Evolutionary conservation across 2,888 invertebrate species (phyloP), one percentile per base, ranked within the genome.

Genomic region (Coenonympha glycerion): DNA sequence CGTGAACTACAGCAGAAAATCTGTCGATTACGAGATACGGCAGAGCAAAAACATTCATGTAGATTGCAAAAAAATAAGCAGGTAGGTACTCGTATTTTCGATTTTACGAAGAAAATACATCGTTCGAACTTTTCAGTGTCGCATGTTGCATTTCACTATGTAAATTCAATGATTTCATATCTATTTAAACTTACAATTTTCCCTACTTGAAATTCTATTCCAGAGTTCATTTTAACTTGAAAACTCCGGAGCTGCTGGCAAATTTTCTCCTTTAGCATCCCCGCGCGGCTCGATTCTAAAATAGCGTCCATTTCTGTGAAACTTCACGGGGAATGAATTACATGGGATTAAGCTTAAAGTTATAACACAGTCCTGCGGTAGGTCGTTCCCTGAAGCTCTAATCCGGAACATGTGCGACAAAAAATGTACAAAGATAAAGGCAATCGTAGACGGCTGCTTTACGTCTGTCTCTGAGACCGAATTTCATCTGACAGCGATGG

Each of bases 311-410:
- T 55, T 60, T 58, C 62, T 40, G 47, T 56, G 57, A 56, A 76
- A 73, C 68, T 75, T 73, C 64, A 73, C 72, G 72, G 72, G 76
- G 73, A 69, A 77, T 72, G 76, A 76, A 78, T 76, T 77, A 78
- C 76, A 68, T 57, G 67, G 76, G 84, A 81, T 81, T 84, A 82
- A 73, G 65, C 56, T 62, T 60, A 73, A 77, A 79, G 69, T 76
- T 77, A 80, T 75, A 66, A 63, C 64, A 62, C 68, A 70, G 71
- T 75, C 67, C 77, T 81, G 84, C 82, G 83, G 85, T 85, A 83
- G 85, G 85, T 85, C 79, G 72, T 85, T 84, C 84, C 68, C 71
- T 84, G 84, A 81, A 85, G 74, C 76, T 81, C 79, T 85, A 86
- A 86, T 86, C 84, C 82, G 66, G 77, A 85, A 83, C 85, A 86